Evolutionary conservation across 2,113 vertebrate species (phyloP).

Genomic region (Mobula birostris): DNA sequence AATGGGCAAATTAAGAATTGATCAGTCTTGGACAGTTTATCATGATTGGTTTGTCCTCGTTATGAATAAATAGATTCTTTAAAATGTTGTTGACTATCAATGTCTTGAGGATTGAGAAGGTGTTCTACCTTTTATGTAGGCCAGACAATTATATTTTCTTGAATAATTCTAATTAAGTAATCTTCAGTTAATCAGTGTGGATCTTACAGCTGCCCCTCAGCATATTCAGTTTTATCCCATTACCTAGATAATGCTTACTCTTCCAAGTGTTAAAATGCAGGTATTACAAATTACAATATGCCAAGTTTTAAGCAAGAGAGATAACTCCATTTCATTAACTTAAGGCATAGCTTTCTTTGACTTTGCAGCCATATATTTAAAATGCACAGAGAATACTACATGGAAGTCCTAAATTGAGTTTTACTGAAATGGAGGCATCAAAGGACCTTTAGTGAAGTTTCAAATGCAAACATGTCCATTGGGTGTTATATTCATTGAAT

Average conservation of each 20-base stretch:
- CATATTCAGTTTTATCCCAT: neutral
- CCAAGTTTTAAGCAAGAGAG: neutral
- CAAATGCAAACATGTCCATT: neutral
- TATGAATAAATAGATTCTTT: neutral
- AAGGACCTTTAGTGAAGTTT: neutral
- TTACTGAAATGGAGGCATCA: neutral
- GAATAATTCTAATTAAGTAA: neutral
- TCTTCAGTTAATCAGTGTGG: neutral
- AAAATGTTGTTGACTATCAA: neutral
- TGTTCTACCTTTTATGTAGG: neutral
- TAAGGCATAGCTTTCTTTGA: neutral
- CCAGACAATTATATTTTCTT: neutral
- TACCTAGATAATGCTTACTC: neutral
- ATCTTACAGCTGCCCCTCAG: neutral
- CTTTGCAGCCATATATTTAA: neutral
- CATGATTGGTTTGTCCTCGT: neutral
- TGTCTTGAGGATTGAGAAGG: neutral
- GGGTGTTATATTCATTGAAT: neutral
- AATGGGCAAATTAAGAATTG: slow-evolving; percentile 7
- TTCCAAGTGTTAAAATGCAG: neutral
- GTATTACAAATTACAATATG: neutral
- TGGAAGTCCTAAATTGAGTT: neutral
- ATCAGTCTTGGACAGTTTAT: neutral
- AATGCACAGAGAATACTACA: neutral
- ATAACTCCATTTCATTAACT: neutral